Evolutionary conservation across 2,113 vertebrate species (phyloP), one percentile per base, ranked within the genome.

Genomic region (Callorhinus ursinus): DNA sequence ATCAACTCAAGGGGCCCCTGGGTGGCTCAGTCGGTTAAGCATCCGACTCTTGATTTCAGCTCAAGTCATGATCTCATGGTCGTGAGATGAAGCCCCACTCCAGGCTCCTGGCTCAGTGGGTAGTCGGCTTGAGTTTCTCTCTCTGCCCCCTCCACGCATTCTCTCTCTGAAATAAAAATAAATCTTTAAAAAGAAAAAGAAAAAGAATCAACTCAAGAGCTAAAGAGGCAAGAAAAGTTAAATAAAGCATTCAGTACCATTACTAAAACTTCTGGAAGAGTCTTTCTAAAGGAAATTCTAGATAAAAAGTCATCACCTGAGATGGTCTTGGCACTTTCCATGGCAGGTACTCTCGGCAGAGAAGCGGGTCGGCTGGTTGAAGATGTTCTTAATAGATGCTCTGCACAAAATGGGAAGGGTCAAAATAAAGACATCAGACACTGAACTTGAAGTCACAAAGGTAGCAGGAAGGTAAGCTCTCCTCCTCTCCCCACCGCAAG

Each of bases 321-420:
- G 95, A 99, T 99, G 14, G 99, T 95, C 97, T 99, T 99, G 96
- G 99, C 98, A 97, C 99, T 98, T 97, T 99, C 99, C 98, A 99
- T 99, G 87, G 99, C 99, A 21, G 99, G 99, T 61, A 99, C 99
- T 96, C 99, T 99, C 33, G 99, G 99, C 82, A 99, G 98, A n/a
- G 99, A 98, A 0, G 99, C 98, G 1, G 99, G 99, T 5, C 99
- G 98, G 98, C 98, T 99, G 42, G 99, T 98, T 1, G 99, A 99
- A 1, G 99, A 98, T 4, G 99, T 99, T 98, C 99, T 99, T 97
- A 99, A 96, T 69, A 99, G 98, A 96, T 99, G 99, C 36, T 99
- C 99, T 98, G 98, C 92, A 98, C 90, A 98, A 97, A 98, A 93
- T 0, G 72, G 86, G 96, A 93, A 19, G 90, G 11, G 33, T 22